Evolutionary conservation across 1,140 invertebrate genomes (phyloP).

Genomic region (Hycleus cichorii): DNA sequence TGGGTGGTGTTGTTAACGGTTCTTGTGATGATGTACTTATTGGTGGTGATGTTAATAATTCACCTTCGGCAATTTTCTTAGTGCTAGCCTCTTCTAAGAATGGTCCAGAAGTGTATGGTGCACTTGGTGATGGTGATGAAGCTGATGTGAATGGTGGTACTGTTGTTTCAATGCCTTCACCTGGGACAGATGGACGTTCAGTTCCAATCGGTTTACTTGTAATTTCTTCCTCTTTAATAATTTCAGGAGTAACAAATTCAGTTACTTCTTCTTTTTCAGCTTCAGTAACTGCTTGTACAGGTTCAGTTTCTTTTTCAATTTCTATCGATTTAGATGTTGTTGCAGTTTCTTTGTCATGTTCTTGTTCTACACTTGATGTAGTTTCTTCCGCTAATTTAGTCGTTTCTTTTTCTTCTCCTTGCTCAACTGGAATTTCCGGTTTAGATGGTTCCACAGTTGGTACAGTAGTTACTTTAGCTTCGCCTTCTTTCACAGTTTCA

Average conservation of each 20-base stretch:
- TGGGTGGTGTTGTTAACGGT: constrained; percentile 22
- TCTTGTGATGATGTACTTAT: neutral
- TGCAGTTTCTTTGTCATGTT: constrained; percentile 20
- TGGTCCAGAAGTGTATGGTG: neutral
- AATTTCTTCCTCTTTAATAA: constrained; percentile 3
- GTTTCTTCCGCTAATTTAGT: too few relatives aligned
- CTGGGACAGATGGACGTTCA: constrained; percentile 2
- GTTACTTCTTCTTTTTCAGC: constrained; percentile 7
- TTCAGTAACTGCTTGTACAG: constrained; percentile 9
- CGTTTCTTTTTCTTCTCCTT: constrained; percentile 20
- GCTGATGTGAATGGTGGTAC: constrained; percentile 12
- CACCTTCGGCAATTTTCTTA: constrained; percentile 23
- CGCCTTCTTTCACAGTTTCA: constrained; percentile 5
- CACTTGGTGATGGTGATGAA: constrained; percentile 13
- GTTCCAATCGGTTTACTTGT: constrained; percentile 11
- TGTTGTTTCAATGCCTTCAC: constrained; percentile 5
- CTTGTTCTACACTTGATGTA: constrained; percentile 14
- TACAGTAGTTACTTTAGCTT: neutral
- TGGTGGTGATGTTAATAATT: constrained; percentile 29
- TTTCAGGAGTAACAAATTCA: neutral
- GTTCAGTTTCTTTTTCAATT: constrained; percentile 4
- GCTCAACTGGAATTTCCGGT: neutral
- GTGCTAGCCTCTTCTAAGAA: constrained; percentile 15
- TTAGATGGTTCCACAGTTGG: too few relatives aligned
- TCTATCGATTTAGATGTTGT: constrained; percentile 5